These are phyloP conservation scores for Brachypalpus laphriformis DNA, from an alignment of 2,888 invertebrate species.

Conservation along the genomic window DNA sequence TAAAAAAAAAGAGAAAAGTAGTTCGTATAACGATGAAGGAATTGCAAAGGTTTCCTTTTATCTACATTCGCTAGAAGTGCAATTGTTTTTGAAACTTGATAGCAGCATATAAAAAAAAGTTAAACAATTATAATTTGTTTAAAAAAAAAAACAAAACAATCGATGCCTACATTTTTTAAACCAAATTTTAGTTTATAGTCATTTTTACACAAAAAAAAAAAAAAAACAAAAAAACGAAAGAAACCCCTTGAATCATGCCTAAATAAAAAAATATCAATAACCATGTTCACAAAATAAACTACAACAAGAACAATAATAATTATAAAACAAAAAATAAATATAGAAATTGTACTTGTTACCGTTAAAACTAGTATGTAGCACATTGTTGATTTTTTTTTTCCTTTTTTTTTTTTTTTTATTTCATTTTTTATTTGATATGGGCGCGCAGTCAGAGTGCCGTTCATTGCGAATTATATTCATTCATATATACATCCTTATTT, in stretches of 20 bases:
- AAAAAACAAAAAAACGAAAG: slow-evolving; percentile 1
- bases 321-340: slow-evolving; percentile 40
- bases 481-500: slow-evolving; percentile 30
- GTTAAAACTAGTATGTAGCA: slow-evolving; percentile 69
- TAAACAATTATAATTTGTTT: slow-evolving; percentile 4
- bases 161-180: neutral
- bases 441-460: neutral
- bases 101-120: neutral
- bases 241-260: slow-evolving; percentile 6
- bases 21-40: slow-evolving; percentile 43
- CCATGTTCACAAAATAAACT: slow-evolving; percentile 38
- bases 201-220: slow-evolving; percentile 21
- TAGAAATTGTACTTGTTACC: slow-evolving; percentile 65
- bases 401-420: slow-evolving; percentile 10
- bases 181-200: slow-evolving; percentile 37
- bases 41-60: slow-evolving; percentile 43
- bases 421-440: slow-evolving; percentile 28
- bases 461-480: slow-evolving; percentile 42
- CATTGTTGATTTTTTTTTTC: slow-evolving; percentile 58
- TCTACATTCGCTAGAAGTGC: slow-evolving; percentile 55
- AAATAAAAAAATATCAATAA: slow-evolving; percentile 24
- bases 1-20: slow-evolving; percentile 17
- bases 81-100: slow-evolving; percentile 49
- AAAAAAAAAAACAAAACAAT: slow-evolving; percentile 1
- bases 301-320: slow-evolving; percentile 58